phyloP scores from a whole-genome alignment of 2,113 vertebrate species.

The Astur gentilis region DNA sequence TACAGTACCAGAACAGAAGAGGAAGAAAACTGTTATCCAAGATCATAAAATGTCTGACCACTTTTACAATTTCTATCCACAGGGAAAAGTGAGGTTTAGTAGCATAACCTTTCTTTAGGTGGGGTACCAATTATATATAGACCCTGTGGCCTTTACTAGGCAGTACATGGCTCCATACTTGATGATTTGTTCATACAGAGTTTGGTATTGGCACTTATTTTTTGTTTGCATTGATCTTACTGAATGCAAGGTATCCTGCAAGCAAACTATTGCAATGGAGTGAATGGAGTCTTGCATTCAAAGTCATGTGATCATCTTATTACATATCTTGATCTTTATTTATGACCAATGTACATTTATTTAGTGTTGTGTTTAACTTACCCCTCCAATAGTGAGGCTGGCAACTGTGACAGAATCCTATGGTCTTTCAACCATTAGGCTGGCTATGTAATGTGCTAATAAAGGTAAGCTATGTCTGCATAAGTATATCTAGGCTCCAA shows the following conservation, averaged over 20 bases:
- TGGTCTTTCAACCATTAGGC: accelerated
- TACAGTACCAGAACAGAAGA: neutral
- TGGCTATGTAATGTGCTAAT: neutral
- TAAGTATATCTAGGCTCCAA: neutral
- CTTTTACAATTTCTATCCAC: neutral
- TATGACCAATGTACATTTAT: neutral
- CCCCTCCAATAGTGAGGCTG: neutral
- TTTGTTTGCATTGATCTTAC: neutral
- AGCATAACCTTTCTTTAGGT: neutral
- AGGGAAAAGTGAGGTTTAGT: neutral
- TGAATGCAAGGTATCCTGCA: neutral
- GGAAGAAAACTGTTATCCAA: neutral
- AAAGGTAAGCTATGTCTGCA: neutral
- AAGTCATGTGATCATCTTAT: neutral
- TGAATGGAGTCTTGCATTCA: neutral
- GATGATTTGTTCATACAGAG: neutral
- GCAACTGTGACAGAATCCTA: neutral
- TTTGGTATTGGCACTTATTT: neutral
- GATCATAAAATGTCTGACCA: neutral
- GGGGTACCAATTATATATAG: neutral
- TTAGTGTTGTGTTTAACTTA: neutral
- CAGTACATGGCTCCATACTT: neutral
- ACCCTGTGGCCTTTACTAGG: neutral
- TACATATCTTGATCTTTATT: neutral
- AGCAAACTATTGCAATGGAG: neutral